Evolutionary conservation across 64 coral and sea anemone genomes (phyloP).

Genomic region (Actinia equina): DNA sequence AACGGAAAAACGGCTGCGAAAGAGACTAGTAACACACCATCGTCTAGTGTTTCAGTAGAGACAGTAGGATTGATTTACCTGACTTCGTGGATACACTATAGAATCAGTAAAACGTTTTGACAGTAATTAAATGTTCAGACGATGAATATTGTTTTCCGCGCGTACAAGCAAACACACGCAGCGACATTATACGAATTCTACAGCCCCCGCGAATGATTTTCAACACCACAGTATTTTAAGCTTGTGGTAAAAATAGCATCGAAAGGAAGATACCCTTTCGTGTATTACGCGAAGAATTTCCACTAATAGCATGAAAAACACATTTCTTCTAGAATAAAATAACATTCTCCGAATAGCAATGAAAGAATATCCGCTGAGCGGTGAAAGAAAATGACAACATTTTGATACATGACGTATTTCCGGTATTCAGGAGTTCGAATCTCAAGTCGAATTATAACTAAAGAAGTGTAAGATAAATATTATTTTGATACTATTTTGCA

Average conservation of each 20-base stretch:
- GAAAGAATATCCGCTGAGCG: neutral
- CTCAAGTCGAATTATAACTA: neutral
- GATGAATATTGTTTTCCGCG: neutral
- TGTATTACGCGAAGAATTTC: constrained; percentile 5
- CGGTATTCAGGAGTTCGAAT: neutral
- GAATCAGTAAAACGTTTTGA: neutral
- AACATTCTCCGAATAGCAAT: constrained; percentile 2
- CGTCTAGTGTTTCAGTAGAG: no score
- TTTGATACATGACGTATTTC: constrained; percentile 15
- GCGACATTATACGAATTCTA: constrained; percentile 11
- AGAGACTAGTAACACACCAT: no score
- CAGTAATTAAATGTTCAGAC: neutral
- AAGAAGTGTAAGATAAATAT: no score
- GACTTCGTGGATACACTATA: neutral
- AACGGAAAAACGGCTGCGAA: no score
- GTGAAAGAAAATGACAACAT: constrained; percentile 11
- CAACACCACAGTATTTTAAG: neutral
- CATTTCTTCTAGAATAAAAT: neutral
- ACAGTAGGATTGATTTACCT: neutral
- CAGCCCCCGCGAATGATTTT: neutral
- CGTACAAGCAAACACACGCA: neutral
- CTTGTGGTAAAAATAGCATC: neutral
- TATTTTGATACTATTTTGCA: neutral
- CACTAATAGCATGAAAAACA: neutral
- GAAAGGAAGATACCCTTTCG: constrained; percentile 3